Evolutionary conservation across 2,888 invertebrate genomes (phyloP), one percentile per base, ranked within the genome.

Genomic region (Leptopilina myrica): DNA sequence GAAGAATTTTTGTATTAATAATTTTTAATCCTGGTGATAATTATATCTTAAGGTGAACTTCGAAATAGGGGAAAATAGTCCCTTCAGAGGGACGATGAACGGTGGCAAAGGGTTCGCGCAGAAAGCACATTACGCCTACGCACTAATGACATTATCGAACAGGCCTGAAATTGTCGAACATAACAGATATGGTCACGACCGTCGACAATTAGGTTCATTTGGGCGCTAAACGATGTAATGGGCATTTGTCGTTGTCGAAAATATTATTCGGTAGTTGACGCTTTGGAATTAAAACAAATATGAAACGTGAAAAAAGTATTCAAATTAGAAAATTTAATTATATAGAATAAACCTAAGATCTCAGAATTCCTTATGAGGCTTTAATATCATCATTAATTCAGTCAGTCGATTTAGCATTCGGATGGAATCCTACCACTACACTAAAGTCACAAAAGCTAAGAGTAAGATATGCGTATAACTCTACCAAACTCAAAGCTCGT

Each of bases 151-250:
- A 82, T 85, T 85, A 83, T 46, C 78, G 66, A 59, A 78, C 78
- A 81, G 79, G 78, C 76, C 79, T 78, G 81, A 82, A 83, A 86
- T 85, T 86, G 84, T 80, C 62, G 86, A 82, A 79, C 78, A 83
- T 43, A 43, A 84, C 79, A 59, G 59, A 15, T 59, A 59, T 59
- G 59, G 82, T 81, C 43, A 43, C 43, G 43, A 85, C 82, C 79
- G 81, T 12, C 66, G 79, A 79, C 83, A 83, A 43, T 85, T 85
- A 86, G 78, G 76, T 78, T 2, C 20, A 56, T 59, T 69, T 33
- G 15, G 12, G 43, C 64, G 20, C 9, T 12, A 15, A 59, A 59
- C 59, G 64, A 33, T 26, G 33, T 64, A 64, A 64, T 12, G 64
- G 64, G 12, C 26, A 64, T 64, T 33, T 33, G 26, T 26, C n/a